Evolutionary conservation across 2,797 vertebrate species (phyloP).

Genomic region (Squalus acanthias): DNA sequence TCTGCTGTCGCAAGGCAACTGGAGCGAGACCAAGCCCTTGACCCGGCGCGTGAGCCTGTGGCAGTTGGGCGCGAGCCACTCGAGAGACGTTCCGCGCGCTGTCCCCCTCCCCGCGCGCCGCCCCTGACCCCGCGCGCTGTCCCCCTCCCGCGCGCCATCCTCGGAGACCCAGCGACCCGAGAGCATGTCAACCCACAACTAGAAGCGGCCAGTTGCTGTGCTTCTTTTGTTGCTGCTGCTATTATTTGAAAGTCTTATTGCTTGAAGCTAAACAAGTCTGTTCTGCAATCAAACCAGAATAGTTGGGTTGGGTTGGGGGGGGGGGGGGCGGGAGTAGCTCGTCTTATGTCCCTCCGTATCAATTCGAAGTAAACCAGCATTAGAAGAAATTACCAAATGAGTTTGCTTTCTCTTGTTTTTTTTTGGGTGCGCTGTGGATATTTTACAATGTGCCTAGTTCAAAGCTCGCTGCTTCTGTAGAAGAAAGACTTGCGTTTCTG

Average conservation of each 20-base stretch:
- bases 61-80: conserved; percentile 23
- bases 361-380: neutral
- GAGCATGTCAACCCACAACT: neutral
- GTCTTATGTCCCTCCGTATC: neutral
- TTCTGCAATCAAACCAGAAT: neutral
- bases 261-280: neutral
- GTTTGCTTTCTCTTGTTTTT: neutral
- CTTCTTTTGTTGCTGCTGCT: neutral
- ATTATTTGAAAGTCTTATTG: neutral
- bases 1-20: neutral
- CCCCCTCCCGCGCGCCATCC: neutral
- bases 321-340: neutral
- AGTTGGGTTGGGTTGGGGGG: too few relatives aligned
- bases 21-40: neutral
- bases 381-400: neutral
- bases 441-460: neutral
- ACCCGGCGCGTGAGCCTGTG: conserved; percentile 20
- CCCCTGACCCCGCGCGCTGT: neutral
- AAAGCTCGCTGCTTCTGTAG: neutral
- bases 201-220: neutral
- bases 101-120: neutral
- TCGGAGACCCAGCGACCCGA: conserved; percentile 16
- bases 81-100: conserved; percentile 4
- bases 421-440: too few relatives aligned
- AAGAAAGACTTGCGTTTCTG: too few relatives aligned